phyloP scores from a whole-genome alignment of 2,797 vertebrate species.

The Rhynchonycteris naso region DNA sequence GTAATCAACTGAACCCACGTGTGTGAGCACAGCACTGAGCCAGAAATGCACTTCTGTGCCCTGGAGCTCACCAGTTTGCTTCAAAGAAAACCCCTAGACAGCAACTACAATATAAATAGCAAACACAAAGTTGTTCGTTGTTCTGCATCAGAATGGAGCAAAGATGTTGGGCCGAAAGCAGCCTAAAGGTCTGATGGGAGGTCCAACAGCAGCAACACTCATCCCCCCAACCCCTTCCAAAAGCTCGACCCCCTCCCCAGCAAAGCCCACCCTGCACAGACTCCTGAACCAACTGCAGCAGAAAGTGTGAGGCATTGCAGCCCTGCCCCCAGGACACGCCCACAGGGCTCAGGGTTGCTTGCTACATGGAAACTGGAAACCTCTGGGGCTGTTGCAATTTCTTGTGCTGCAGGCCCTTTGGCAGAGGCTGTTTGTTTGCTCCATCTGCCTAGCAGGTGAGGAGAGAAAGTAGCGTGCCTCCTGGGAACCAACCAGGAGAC shows the following conservation, averaged over 20 bases:
- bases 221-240: fast-evolving
- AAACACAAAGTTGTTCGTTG: background rate
- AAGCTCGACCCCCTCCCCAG: background rate
- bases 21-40: background rate
- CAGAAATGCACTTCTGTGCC: conserved; percentile 25
- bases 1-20: background rate
- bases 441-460: background rate
- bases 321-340: background rate
- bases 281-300: background rate
- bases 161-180: background rate
- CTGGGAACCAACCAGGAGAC: background rate
- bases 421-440: conserved; percentile 18
- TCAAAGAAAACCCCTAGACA: conserved; percentile 64
- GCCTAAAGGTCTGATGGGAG: background rate
- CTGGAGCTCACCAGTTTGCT: conserved; percentile 15
- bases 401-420: background rate
- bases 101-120: conserved; percentile 50
- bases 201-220: too few species aligned
- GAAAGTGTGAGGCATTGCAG: background rate
- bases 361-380: background rate
- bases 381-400: background rate
- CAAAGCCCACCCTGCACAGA: background rate
- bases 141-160: background rate
- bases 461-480: background rate
- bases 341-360: background rate